phyloP scores from a whole-genome alignment of 2,113 vertebrate species.

The Centrocercus urophasianus region DNA sequence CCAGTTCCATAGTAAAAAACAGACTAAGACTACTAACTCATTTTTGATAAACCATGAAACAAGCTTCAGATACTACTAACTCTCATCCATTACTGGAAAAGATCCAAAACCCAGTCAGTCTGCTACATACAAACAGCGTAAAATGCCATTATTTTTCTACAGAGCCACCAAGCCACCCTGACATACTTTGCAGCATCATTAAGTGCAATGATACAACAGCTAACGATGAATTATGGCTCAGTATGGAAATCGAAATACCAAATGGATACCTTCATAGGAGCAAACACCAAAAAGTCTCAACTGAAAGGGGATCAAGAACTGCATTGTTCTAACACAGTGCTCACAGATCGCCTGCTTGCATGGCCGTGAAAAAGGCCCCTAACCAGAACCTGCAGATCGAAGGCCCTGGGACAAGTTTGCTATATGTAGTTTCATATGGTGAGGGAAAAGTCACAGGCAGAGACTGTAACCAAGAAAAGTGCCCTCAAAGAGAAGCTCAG shows the following conservation, averaged over 20 bases:
- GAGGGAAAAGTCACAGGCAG: not conserved
- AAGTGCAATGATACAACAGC: not conserved
- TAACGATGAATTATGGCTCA: not conserved
- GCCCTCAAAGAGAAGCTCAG: not conserved
- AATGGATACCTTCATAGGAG: not conserved
- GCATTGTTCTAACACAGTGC: not conserved
- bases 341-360: not conserved
- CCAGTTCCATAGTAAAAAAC: not conserved
- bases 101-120: not conserved
- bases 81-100: not conserved
- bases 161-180: not conserved
- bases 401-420: not conserved
- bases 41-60: not conserved
- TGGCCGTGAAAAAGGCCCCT: rapidly evolving
- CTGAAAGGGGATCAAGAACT: not conserved
- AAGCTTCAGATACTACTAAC: not conserved
- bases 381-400: not conserved
- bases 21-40: not conserved
- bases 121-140: not conserved
- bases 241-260: not conserved
- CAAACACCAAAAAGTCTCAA: not conserved
- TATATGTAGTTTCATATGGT: not conserved
- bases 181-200: not conserved
- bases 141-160: not conserved
- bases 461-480: not conserved